Evolutionary conservation across 2,888 invertebrate genomes (phyloP).

Genomic region (Diadegma fenestrale): DNA sequence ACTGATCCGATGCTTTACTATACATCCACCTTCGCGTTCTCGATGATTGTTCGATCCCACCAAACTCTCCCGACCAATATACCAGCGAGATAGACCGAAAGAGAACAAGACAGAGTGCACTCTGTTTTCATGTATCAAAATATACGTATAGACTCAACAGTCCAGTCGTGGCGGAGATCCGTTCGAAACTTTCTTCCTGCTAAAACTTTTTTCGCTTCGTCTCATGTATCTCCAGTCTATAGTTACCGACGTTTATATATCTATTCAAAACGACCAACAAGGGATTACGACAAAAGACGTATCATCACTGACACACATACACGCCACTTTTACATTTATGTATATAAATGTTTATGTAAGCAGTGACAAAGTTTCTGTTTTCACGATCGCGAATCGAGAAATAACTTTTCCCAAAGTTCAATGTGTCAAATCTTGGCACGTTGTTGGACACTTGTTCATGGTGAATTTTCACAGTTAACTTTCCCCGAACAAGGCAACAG

Average conservation of each 20-base stretch:
- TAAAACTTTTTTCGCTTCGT: slow-evolving; percentile 47
- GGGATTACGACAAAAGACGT: slow-evolving; percentile 43
- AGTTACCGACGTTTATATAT: slow-evolving; percentile 25
- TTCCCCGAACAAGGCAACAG: slow-evolving; percentile 30
- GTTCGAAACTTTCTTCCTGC: slow-evolving; percentile 57
- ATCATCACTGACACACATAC: slow-evolving; percentile 27
- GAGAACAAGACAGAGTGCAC: neutral
- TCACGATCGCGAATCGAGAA: slow-evolving; percentile 39
- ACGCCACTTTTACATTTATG: neutral
- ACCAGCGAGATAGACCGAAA: slow-evolving; percentile 8
- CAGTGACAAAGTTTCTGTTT: slow-evolving; percentile 46
- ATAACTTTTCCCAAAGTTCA: slow-evolving; percentile 46
- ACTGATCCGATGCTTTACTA: slow-evolving; percentile 39
- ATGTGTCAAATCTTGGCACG: slow-evolving; percentile 33
- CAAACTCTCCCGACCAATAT: slow-evolving; percentile 28
- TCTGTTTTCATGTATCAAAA: slow-evolving; percentile 7
- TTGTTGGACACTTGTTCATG: slow-evolving; percentile 25
- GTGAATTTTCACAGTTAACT: neutral
- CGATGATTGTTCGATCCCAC: slow-evolving; percentile 66
- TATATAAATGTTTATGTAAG: slow-evolving; percentile 27
- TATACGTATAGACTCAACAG: slow-evolving; percentile 14
- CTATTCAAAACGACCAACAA: slow-evolving; percentile 25
- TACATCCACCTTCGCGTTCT: slow-evolving; percentile 45
- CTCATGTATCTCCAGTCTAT: slow-evolving; percentile 53
- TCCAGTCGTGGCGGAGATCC: slow-evolving; percentile 42